These are phyloP conservation scores for Scylla paramamosain DNA, from an alignment of 1,140 invertebrate species.

Conservation along the genomic window DNA sequence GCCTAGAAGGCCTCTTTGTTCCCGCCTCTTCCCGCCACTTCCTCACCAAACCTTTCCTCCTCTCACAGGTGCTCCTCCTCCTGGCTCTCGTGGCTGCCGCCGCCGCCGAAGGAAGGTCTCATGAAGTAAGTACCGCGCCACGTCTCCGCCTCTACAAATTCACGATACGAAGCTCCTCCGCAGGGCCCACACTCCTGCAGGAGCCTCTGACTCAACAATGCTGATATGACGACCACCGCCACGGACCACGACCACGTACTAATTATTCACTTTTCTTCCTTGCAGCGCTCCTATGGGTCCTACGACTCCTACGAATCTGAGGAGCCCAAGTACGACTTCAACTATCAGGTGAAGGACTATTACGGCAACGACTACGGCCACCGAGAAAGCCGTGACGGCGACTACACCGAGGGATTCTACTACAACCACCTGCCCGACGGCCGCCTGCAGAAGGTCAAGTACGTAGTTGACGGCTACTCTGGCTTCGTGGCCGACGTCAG, in stretches of 20 bases:
- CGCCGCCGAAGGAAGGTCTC: background rate
- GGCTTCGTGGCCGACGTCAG: constrained; percentile 40
- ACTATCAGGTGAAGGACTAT: constrained; percentile 29
- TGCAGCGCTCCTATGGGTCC: background rate
- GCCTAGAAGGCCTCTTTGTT: background rate
- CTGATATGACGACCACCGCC: background rate
- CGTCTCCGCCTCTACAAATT: too few relatives aligned
- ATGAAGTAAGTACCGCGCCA: background rate
- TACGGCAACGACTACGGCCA: constrained; percentile 16
- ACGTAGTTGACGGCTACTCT: constrained; percentile 43
- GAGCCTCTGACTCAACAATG: background rate
- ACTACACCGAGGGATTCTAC: background rate
- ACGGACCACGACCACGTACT: background rate
- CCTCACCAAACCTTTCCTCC: background rate
- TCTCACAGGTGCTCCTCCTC: background rate
- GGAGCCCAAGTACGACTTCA: constrained; percentile 37
- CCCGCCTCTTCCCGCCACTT: background rate
- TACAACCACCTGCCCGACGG: constrained; percentile 24
- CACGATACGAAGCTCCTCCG: too few relatives aligned
- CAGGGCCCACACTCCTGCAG: too few relatives aligned
- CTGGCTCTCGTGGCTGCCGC: background rate
- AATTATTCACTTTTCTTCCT: background rate
- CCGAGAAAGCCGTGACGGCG: background rate
- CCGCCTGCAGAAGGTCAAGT: constrained; percentile 5
- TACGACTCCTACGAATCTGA: background rate